Conservation (phyloP, 2,888 invertebrate species). For the Diplolepis rosae region DNA sequence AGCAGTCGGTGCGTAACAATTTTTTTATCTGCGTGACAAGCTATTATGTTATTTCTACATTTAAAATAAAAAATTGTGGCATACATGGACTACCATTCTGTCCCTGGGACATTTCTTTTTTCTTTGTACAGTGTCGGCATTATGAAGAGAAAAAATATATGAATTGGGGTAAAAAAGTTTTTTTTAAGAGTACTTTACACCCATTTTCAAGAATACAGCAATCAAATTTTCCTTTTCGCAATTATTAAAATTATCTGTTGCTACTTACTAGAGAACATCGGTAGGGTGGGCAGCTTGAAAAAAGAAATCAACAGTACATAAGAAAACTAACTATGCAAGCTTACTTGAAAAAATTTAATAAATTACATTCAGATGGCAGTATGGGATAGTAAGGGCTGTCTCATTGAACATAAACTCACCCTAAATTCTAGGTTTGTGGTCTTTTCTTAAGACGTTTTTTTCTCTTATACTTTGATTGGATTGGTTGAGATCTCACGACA, state of each 20-base stretch:
- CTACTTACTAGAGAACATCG: not conserved
- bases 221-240: slow-evolving; percentile 31
- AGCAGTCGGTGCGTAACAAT: no score
- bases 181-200: slow-evolving; percentile 23
- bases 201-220: not conserved
- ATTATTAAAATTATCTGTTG: slow-evolving; percentile 31
- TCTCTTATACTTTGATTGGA: slow-evolving; percentile 35
- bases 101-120: no score
- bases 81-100: no score
- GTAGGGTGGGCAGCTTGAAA: not conserved
- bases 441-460: slow-evolving; percentile 28
- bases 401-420: slow-evolving; percentile 24
- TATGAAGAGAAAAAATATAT: slow-evolving; percentile 37
- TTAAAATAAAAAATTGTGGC: no score
- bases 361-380: slow-evolving; percentile 2
- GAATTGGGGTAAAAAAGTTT: slow-evolving; percentile 31
- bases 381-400: not conserved
- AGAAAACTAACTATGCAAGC: not conserved
- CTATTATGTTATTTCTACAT: no score
- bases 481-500: slow-evolving; percentile 33
- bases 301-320: not conserved
- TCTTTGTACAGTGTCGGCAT: slow-evolving; percentile 46
- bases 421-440: not conserved
- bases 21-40: no score
- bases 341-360: slow-evolving; percentile 29